Percentiles rank a stretch among this genome's conserved stretches.
Conservation (phyloP, 2,113 vertebrate genomes). For the Oncorhynchus mykiss region DNA sequence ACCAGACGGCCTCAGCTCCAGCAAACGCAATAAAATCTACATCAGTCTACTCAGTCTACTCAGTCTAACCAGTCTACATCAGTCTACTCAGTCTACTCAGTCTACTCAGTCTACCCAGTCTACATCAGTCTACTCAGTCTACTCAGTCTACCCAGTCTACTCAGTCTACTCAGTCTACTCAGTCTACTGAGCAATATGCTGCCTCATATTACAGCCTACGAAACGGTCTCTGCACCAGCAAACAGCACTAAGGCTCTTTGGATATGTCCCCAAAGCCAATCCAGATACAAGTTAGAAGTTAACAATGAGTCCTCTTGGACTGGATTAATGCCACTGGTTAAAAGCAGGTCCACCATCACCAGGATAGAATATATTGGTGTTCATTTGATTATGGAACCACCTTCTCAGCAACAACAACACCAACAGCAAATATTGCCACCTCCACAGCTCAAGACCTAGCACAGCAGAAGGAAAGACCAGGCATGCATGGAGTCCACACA, state of each 20-base stretch:
- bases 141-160: too few relatives aligned
- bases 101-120: background rate
- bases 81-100: too few relatives aligned
- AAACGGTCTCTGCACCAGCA: slow-evolving; percentile 49
- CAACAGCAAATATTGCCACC: background rate
- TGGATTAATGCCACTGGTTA: slow-evolving; percentile 51
- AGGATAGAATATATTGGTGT: slow-evolving; percentile 42
- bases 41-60: background rate
- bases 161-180: background rate
- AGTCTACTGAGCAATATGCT: background rate
- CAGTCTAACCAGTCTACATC: too few relatives aligned
- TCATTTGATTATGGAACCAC: slow-evolving; percentile 49
- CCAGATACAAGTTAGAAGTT: slow-evolving; percentile 26
- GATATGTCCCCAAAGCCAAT: slow-evolving; percentile 65
- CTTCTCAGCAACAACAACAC: slow-evolving; percentile 16
- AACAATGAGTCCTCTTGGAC: background rate
- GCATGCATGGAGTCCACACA: slow-evolving; percentile 39
- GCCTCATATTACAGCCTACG: background rate
- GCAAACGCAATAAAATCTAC: slow-evolving; percentile 8
- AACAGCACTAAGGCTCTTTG: slow-evolving; percentile 52
- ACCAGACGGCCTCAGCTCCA: background rate
- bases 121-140: background rate
- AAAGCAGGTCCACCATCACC: slow-evolving; percentile 24
- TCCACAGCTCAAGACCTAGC: background rate
- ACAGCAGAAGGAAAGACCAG: slow-evolving; percentile 13